Conservation (phyloP, 2,797 vertebrate species). For the Epinephelus coioides region DNA sequence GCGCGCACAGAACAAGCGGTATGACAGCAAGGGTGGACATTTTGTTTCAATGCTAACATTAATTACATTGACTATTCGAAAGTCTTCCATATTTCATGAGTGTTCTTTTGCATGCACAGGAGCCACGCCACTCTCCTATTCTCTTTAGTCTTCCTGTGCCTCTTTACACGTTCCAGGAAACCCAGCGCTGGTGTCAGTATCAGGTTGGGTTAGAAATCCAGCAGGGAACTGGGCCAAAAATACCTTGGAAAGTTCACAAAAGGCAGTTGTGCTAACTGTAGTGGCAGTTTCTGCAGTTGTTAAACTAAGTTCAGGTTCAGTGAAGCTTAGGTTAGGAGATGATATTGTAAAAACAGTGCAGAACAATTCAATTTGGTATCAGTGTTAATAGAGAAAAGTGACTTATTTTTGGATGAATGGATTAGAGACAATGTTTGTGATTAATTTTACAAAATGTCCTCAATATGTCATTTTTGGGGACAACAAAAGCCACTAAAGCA, state of each 20-base stretch:
- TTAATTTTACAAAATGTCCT: conserved; percentile 22
- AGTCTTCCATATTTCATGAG: conserved; percentile 83
- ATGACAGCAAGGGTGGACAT: conserved; percentile 74
- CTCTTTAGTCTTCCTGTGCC: conserved; percentile 78
- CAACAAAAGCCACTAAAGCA: conserved; percentile 18
- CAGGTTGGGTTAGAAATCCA: conserved; percentile 52
- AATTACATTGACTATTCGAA: conserved; percentile 78
- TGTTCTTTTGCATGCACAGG: conserved; percentile 63
- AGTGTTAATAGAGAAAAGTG: background rate
- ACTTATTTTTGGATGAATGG: conserved; percentile 6
- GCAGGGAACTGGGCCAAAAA: conserved; percentile 58
- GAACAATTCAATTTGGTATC: background rate
- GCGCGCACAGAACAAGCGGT: conserved; percentile 33
- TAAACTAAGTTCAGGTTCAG: conserved; percentile 26
- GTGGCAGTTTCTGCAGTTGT: conserved; percentile 18
- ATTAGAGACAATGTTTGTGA: background rate
- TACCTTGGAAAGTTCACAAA: conserved; percentile 63
- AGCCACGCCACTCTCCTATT: conserved; percentile 70
- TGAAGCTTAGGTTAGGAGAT: background rate
- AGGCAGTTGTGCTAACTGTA: conserved; percentile 29
- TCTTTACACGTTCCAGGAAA: conserved; percentile 80
- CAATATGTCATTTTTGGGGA: conserved; percentile 21
- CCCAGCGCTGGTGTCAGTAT: conserved; percentile 56
- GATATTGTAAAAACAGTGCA: background rate
- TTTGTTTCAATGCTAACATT: conserved; percentile 82